A percentile compares a stretch with the other conserved stretches of the same genome.
These are phyloP conservation scores for Heliconius melpomene DNA, from an alignment of 1,140 invertebrate species.

Conservation along the genomic window DNA sequence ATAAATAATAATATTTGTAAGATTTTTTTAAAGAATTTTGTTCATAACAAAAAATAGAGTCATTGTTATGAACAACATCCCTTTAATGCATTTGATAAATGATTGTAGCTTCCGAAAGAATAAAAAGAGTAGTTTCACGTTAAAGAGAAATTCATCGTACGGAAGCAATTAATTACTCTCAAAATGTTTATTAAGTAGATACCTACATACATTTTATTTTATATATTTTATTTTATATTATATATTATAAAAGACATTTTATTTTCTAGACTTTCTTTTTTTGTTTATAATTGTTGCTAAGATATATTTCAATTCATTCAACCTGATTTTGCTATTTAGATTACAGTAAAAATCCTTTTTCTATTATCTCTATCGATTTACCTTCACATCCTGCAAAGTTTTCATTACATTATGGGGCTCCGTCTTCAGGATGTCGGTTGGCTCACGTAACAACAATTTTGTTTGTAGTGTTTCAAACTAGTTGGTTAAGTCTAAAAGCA, in stretches of 20 bases:
- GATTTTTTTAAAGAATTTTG: too few relatives aligned
- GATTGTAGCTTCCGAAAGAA: not conserved
- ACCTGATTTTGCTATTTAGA: not conserved
- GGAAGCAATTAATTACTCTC: not conserved
- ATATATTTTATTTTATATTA: too few relatives aligned
- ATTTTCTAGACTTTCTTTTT: too few relatives aligned
- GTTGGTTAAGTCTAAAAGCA: not conserved
- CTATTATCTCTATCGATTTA: not conserved
- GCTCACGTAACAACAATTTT: not conserved
- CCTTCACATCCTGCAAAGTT: not conserved
- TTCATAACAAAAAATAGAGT: not conserved
- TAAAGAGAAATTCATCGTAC: not conserved
- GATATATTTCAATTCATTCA: too few relatives aligned
- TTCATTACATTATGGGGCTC: not conserved
- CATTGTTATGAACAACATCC: not conserved
- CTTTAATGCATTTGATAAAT: not conserved
- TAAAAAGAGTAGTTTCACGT: not conserved
- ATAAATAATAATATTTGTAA: too few relatives aligned
- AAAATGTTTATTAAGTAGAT: not conserved
- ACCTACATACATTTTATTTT: not conserved
- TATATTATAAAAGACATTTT: not conserved
- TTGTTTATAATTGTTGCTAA: too few relatives aligned
- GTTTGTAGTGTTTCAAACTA: conserved; percentile 4
- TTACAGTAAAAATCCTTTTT: not conserved
- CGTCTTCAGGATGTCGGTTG: not conserved